Base-by-base conservation (phyloP, 2,797 vertebrate species). In the Graptemys geographica region DNA sequence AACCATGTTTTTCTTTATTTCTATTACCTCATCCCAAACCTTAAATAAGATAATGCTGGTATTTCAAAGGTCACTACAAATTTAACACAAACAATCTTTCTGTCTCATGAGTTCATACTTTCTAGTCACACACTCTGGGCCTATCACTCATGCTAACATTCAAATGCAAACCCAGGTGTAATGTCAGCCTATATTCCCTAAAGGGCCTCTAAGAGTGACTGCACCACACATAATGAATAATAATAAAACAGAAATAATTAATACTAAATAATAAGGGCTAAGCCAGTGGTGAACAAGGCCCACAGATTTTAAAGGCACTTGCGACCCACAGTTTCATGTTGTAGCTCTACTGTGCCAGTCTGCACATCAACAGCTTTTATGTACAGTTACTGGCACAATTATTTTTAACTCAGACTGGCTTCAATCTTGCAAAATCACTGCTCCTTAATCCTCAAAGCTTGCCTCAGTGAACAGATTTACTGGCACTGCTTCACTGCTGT, bases 401-500 rank as follows among this genome's bases (percentile, higher is more conserved):
- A 37, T 19, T 51, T 90, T 94, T 84, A 55, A 96, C 90, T 86
- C 59, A 8, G 2, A 51, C 89, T 95, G 91, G 81, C 83, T 96
- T 83, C 57, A 92, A 92, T 86, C 89, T 59, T 86, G 92, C 92
- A 96, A 83, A 92, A 94, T 62, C 83, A 59, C 79, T 33, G 51
- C 27, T 80, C 72, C 6, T 84, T 96, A 41, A 80, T 95, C 96
- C 96, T 94, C 87, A 74, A 89, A 87, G 90, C 97, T 94, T 96
- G 88, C 91, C 91, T 90, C 90, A 82, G 55, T 87, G 91, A 97
- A 95, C 96, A 89, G 90, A 94, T 97, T 97, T 94, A 94, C 93
- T 98, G 97, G 97, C 97, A 94, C 84, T 23, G 96, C 95, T 94
- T 6, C 55, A 53, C 90, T 56, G 80, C n/a, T 92, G 88, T 51